Conservation (phyloP, 30 jellyfish, hydroid and myxozoan species). For the Sanderia malayensis region DNA sequence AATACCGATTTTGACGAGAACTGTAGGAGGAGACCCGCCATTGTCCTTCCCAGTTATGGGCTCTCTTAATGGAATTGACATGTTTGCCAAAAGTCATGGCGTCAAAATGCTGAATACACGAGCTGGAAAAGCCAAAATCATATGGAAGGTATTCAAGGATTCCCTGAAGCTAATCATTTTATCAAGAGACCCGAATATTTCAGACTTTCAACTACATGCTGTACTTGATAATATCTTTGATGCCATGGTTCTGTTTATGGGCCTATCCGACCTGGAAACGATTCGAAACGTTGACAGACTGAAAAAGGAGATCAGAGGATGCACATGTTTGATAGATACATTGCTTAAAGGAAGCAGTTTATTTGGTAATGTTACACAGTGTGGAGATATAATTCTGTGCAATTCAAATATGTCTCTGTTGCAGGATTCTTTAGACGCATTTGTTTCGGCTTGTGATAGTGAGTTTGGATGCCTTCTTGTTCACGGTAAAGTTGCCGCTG, state of each 20-base stretch:
- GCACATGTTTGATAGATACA: conserved; percentile 58
- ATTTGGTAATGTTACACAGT: conserved; percentile 64
- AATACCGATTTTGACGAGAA: conserved; percentile 76
- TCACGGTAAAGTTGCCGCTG: conserved; percentile 82
- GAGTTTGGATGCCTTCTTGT: conserved; percentile 87
- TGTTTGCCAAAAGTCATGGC: conserved; percentile 87
- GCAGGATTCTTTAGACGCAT: conserved; percentile 65
- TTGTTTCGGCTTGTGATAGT: conserved; percentile 80
- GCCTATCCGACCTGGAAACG: conserved; percentile 66
- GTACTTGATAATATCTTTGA: conserved; percentile 70
- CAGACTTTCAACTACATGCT: conserved; percentile 38
- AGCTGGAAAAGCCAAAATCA: conserved; percentile 76
- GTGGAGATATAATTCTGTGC: conserved; percentile 61
- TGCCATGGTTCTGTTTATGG: conserved; percentile 77
- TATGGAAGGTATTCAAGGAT: conserved; percentile 78
- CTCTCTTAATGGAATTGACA: conserved; percentile 95
- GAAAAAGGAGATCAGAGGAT: conserved; percentile 57
- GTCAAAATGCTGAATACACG: conserved; percentile 61
- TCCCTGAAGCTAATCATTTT: conserved; percentile 67
- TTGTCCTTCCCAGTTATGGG: conserved; percentile 96
- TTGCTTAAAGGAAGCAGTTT: conserved; percentile 29
- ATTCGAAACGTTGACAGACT: conserved; percentile 72
- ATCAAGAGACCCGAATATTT: conserved; percentile 38
- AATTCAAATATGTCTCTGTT: conserved; percentile 37
- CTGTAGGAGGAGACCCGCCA: conserved; percentile 50